These are phyloP conservation scores for Ptilonorhynchus violaceus DNA, from an alignment of 2,113 vertebrate species.

Conservation along the genomic window DNA sequence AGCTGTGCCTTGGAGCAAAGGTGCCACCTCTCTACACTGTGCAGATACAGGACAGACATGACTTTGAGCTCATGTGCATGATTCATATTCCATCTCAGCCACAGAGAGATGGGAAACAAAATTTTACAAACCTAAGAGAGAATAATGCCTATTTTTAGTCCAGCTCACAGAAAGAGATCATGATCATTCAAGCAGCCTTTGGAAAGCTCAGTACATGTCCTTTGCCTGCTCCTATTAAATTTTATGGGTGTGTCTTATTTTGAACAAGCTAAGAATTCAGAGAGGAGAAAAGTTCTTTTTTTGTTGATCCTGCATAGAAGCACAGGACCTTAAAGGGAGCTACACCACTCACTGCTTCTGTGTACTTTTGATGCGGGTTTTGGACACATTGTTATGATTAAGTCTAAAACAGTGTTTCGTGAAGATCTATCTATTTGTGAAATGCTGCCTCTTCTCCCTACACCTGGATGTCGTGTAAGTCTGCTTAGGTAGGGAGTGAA, in stretches of 20 bases:
- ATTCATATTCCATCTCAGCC: not conserved
- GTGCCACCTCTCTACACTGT: not conserved
- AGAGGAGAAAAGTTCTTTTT: not conserved
- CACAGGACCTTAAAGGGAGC: not conserved
- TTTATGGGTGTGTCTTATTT: not conserved
- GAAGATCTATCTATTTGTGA: not conserved
- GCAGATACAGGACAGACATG: not conserved
- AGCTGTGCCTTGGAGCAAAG: not conserved
- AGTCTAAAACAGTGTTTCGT: not conserved
- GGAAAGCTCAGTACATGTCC: not conserved
- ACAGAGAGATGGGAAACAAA: not conserved
- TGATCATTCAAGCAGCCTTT: not conserved
- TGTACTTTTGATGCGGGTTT: not conserved
- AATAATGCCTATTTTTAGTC: not conserved
- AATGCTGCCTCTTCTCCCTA: not conserved
- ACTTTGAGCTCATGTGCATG: not conserved
- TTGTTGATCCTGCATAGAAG: not conserved
- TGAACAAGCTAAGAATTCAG: not conserved
- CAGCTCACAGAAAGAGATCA: not conserved
- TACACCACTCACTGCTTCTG: not conserved
- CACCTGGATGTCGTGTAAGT: accelerated
- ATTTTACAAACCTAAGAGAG: not conserved
- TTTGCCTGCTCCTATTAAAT: not conserved
- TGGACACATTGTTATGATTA: not conserved
- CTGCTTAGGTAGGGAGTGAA: not conserved